A percentile compares a stretch with the other conserved stretches of the same genome.
Evolutionary conservation across 2,113 vertebrate species (phyloP).

Genomic region (Holacanthus passer): DNA sequence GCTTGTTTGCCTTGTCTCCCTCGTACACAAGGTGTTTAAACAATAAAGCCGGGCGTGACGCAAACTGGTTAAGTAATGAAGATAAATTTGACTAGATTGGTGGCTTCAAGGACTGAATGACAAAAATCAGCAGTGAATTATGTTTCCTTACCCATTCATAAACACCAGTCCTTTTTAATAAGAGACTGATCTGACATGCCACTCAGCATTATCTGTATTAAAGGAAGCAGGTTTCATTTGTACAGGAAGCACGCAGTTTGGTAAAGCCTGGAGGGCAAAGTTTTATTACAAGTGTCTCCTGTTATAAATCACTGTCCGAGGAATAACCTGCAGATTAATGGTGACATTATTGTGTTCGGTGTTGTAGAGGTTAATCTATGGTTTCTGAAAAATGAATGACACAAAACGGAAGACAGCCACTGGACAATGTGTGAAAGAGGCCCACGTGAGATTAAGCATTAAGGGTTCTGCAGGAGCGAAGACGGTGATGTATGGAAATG

Average conservation of each 20-base stretch:
- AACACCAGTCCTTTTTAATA: slow-evolving; percentile 10
- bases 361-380: slow-evolving; percentile 44
- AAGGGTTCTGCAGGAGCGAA: slow-evolving; percentile 16
- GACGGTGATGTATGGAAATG: slow-evolving; percentile 56
- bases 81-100: slow-evolving; percentile 5
- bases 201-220: slow-evolving; percentile 57
- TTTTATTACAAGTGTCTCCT: slow-evolving; percentile 79
- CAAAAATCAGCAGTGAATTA: not conserved
- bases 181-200: slow-evolving; percentile 14
- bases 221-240: slow-evolving; percentile 74
- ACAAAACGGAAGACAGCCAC: slow-evolving; percentile 33
- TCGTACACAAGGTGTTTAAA: slow-evolving; percentile 29
- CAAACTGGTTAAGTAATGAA: not conserved
- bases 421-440: slow-evolving; percentile 47
- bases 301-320: slow-evolving; percentile 73
- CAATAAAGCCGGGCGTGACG: slow-evolving; percentile 19
- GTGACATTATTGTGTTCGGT: slow-evolving; percentile 45
- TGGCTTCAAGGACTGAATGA: not conserved
- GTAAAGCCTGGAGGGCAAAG: slow-evolving; percentile 41
- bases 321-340: slow-evolving; percentile 52
- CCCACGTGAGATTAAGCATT: slow-evolving; percentile 4
- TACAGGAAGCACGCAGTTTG: slow-evolving; percentile 58
- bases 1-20: slow-evolving; percentile 42
- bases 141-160: not conserved
- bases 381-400: slow-evolving; percentile 36